These are phyloP conservation scores for Sciurus vulgaris DNA, from an alignment of 2,797 vertebrate genomes.

Conservation along the genomic window DNA sequence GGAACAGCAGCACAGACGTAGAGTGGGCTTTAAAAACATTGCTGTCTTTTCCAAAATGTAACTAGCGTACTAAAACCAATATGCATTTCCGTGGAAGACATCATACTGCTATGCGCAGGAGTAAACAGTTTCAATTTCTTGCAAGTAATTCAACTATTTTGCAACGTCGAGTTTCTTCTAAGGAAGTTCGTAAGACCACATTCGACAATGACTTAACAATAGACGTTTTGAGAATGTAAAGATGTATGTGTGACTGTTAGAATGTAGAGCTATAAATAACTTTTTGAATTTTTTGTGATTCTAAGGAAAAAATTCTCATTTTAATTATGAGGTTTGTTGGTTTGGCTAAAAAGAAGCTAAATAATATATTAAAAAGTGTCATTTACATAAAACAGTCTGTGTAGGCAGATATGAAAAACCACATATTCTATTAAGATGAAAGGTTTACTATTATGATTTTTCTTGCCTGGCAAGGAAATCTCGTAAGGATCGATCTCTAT, in stretches of 20 bases:
- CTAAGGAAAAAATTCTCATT: conserved; percentile 41
- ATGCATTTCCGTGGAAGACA: not conserved
- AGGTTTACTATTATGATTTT: not conserved
- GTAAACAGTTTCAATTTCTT: not conserved
- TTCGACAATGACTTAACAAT: conserved; percentile 44
- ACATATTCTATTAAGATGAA: not conserved
- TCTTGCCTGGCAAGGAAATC: not conserved
- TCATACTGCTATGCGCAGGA: not conserved
- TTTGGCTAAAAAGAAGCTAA: conserved; percentile 54
- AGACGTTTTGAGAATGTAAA: conserved; percentile 6
- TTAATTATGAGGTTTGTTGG: conserved; percentile 1
- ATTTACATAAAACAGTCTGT: conserved; percentile 21
- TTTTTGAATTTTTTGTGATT: conserved; percentile 51
- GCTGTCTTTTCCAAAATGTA: not conserved
- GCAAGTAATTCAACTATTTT: conserved; percentile 1
- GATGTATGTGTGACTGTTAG: not conserved
- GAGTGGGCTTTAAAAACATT: not conserved
- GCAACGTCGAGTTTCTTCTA: not conserved
- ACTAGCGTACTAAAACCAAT: not conserved
- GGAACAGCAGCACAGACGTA: not conserved
- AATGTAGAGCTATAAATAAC: not conserved
- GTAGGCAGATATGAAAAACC: not conserved
- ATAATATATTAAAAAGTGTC: not conserved
- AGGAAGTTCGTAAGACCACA: not conserved
- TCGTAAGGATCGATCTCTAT: not conserved